Evolutionary conservation across 2,113 vertebrate species (phyloP), one percentile per base, ranked within the genome.

Genomic region (Centropus unirufus): DNA sequence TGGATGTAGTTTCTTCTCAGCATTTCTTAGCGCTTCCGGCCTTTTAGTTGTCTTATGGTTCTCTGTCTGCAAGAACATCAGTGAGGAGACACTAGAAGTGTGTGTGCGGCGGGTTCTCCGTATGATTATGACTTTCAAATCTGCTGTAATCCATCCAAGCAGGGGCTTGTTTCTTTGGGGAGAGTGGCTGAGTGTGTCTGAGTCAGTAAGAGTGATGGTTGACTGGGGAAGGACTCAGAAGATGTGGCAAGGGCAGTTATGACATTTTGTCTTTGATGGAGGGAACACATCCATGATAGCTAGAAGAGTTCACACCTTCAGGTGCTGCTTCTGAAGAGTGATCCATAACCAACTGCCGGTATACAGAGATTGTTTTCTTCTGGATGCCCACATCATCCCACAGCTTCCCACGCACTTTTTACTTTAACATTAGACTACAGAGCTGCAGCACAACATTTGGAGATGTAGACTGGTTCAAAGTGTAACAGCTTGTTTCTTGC

Each of bases 151-250:
- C 15, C 24, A 5, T 40, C 46, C 74, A n/a, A 36, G 74, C 40
- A n/a, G 40, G 42, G n/a, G 4, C 15, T 63, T 75, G 18, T 52
- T 74, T 66, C 42, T 67, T 26, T 44, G 36, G 7, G n/a, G n/a
- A n/a, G 9, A 14, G 24, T 55, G 62, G 49, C 29, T 34, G 39
- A 63, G 39, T 1, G 1, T 32, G 46, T 32, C 57, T 0, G 0
- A 39, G 74, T 21, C 54, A 61, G 11, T 46, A 5, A 55, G 44
- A 79, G 55, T 15, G 29, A 7, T 7, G 49, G 8, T 68, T 39
- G 34, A 4, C 2, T 29, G 62, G 62, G 39, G 26, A 77, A 74
- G 64, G 70, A 72, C 54, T 69, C 49, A 14, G 49, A 68, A 69
- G 81, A 34, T 12, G 4, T 1, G 15, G 46, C 20, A 12, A 62